Percentiles rank a stretch among this genome's conserved stretches.
phyloP scores from a whole-genome alignment of 2,888 invertebrate genomes.

The Sinelater perroti region DNA sequence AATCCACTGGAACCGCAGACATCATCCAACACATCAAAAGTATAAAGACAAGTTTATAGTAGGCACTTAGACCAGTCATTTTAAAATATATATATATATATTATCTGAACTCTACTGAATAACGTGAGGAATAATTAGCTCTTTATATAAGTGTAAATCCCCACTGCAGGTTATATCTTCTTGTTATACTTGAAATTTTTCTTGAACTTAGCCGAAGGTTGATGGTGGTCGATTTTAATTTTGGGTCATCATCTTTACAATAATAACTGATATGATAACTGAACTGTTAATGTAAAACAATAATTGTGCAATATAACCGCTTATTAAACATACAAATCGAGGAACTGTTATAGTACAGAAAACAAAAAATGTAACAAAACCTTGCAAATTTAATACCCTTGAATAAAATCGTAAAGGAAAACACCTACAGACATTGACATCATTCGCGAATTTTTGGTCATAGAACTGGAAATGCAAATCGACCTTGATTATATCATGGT shows the following conservation, averaged over 20 bases:
- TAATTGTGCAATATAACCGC: too few relatives aligned
- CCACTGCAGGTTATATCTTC: slow-evolving; percentile 1
- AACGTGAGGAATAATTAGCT: slow-evolving; percentile 1
- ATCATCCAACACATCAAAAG: neutral
- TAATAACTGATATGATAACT: too few relatives aligned
- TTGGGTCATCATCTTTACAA: slow-evolving; percentile 8
- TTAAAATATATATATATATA: neutral
- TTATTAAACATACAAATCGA: too few relatives aligned
- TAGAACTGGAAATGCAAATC: neutral
- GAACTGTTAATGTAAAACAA: too few relatives aligned
- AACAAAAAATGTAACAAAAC: too few relatives aligned
- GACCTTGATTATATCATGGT: neutral
- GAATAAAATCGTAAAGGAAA: slow-evolving; percentile 6
- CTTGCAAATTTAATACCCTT: too few relatives aligned
- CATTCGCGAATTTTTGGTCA: neutral
- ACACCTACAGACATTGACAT: slow-evolving; percentile 3
- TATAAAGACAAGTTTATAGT: neutral
- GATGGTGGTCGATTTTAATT: neutral
- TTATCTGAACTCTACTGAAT: neutral
- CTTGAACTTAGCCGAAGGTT: neutral
- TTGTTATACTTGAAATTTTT: slow-evolving; percentile 8
- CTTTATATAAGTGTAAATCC: slow-evolving; percentile 3
- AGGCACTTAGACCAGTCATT: neutral
- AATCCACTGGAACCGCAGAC: neutral
- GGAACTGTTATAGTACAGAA: too few relatives aligned